phyloP scores from a whole-genome alignment of 2,113 vertebrate genomes.

The Jaculus jaculus region DNA sequence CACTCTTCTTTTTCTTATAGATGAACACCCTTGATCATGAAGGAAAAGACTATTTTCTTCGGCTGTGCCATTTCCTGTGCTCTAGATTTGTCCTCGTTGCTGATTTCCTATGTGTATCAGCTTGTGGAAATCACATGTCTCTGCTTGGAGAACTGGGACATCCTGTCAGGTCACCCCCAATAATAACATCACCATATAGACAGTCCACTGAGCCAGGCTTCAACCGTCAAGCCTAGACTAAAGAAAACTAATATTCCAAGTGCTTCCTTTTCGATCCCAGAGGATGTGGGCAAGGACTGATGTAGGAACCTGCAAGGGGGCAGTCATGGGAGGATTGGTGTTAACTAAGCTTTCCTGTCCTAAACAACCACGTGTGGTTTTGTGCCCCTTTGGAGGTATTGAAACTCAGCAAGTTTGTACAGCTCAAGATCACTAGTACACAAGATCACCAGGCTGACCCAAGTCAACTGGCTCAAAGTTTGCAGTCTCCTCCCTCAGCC shows the following conservation, averaged over 20 bases:
- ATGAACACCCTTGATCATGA: background rate
- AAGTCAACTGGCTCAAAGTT: background rate
- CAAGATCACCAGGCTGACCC: background rate
- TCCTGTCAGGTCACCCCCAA: background rate
- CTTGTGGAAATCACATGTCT: background rate
- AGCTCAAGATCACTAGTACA: background rate
- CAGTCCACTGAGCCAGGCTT: background rate
- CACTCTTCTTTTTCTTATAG: background rate
- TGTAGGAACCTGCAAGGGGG: background rate
- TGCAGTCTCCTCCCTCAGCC: background rate
- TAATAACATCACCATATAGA: background rate
- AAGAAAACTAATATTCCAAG: background rate
- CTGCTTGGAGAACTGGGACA: background rate
- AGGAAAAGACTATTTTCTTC: constrained; percentile 14
- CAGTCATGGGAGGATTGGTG: background rate
- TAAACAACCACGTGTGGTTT: too few species aligned
- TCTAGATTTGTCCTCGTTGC: background rate
- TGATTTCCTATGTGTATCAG: background rate
- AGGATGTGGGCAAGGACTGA: background rate
- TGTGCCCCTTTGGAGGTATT: background rate
- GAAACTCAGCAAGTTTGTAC: background rate
- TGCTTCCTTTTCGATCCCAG: background rate
- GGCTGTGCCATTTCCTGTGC: background rate
- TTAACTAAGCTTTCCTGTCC: too few species aligned
- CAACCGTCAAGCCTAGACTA: background rate